These are phyloP conservation scores for Drosophila recens DNA, from an alignment of 2,888 invertebrate species.

Conservation along the genomic window DNA sequence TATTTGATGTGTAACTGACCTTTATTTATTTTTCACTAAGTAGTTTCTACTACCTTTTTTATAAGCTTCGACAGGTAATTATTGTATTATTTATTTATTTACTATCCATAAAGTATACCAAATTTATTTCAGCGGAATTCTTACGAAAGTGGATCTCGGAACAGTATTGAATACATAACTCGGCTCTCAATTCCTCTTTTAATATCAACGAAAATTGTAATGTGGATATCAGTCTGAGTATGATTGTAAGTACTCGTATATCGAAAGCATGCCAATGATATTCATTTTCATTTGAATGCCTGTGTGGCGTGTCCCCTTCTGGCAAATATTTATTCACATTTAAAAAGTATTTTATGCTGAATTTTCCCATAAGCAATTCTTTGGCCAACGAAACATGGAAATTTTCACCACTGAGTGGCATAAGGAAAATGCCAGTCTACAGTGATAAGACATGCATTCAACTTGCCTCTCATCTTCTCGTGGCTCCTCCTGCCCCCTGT, in stretches of 20 bases:
- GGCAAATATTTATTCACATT: constrained; percentile 69
- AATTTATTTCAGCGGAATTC: not conserved
- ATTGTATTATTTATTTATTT: not conserved
- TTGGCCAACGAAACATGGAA: constrained; percentile 26
- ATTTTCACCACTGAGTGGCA: constrained; percentile 21
- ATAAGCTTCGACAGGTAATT: too few relatives aligned
- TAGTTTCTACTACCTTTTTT: too few relatives aligned
- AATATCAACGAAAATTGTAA: not conserved
- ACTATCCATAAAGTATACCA: not conserved
- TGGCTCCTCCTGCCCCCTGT: not conserved
- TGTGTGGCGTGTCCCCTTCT: constrained; percentile 12
- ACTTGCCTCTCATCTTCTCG: constrained; percentile 11
- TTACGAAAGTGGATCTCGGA: not conserved
- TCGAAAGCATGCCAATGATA: constrained; percentile 12
- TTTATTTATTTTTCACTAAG: too few relatives aligned
- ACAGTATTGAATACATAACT: not conserved
- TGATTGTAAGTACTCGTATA: constrained; percentile 5
- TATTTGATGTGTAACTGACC: too few relatives aligned
- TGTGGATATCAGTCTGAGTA: not conserved
- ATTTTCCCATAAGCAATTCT: constrained; percentile 63
- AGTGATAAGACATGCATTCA: constrained; percentile 71
- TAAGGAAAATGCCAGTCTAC: constrained; percentile 48
- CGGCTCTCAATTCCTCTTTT: not conserved
- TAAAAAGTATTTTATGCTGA: constrained; percentile 74
- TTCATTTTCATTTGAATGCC: constrained; percentile 37